Conservation (phyloP, 2,797 vertebrate genomes). For the Fringilla coelebs region DNA sequence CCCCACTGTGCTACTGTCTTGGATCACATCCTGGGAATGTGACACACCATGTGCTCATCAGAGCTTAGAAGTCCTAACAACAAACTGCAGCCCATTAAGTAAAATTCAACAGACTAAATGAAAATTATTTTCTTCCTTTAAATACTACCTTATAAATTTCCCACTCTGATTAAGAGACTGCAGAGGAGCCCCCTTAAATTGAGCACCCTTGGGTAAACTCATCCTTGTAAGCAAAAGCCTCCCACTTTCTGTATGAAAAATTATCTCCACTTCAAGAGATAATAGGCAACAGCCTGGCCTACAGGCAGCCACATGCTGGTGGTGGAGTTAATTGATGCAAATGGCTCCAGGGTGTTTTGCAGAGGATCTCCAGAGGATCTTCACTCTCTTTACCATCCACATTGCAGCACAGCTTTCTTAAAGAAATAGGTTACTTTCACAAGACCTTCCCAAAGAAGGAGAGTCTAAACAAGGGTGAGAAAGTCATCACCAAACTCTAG, state of each 20-base stretch:
- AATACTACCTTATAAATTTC: neutral
- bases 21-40: neutral
- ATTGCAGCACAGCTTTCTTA: neutral
- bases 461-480: neutral
- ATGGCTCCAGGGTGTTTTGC: neutral
- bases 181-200: neutral
- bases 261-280: neutral
- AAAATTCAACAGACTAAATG: neutral
- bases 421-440: neutral
- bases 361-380: neutral
- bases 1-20: neutral
- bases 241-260: neutral
- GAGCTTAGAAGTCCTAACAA: neutral
- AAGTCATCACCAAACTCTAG: neutral
- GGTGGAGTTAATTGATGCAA: neutral
- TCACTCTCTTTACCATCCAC: neutral
- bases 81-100: neutral
- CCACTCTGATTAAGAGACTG: neutral
- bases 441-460: neutral
- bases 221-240: neutral
- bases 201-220: neutral
- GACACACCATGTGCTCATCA: neutral
- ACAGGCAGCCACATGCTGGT: neutral
- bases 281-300: neutral
- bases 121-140: neutral